Percentiles rank a stretch among this genome's conserved stretches.
These are phyloP conservation scores for Drosophila equinoxialis DNA, from an alignment of 1,140 invertebrate species.

Conservation along the genomic window DNA sequence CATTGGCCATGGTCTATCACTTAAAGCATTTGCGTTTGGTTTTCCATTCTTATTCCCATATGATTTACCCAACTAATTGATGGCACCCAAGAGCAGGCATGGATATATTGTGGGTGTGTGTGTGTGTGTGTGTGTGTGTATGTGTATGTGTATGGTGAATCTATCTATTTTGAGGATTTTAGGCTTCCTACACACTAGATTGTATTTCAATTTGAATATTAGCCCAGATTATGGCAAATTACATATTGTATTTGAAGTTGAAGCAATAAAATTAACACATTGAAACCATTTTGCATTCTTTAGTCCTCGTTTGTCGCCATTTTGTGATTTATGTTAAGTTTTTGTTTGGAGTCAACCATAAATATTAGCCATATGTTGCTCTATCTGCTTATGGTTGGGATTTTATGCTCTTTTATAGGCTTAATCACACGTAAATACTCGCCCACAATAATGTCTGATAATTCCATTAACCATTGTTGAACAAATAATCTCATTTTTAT, in stretches of 20 bases:
- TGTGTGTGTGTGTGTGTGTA: no score
- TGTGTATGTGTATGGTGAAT: background rate
- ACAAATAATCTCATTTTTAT: no score
- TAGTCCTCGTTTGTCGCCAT: background rate
- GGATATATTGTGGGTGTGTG: background rate
- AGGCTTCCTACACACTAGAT: background rate
- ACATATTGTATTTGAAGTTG: constrained; percentile 8
- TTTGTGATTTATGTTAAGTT: constrained; percentile 4
- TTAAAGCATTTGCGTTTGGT: background rate
- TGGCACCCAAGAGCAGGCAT: background rate
- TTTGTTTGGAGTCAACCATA: background rate
- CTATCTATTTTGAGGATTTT: background rate
- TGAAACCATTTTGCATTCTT: constrained; percentile 32
- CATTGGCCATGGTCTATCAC: constrained; percentile 5
- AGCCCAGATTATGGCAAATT: constrained; percentile 50
- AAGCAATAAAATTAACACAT: constrained; percentile 78
- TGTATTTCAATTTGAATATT: constrained; percentile 8
- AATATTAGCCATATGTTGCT: background rate
- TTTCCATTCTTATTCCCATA: constrained; percentile 2
- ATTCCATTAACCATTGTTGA: no score
- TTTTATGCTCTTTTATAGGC: no score
- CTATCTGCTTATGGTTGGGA: constrained; percentile 19
- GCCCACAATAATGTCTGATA: no score
- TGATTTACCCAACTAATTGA: constrained; percentile 13
- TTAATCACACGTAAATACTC: no score